phyloP scores from a whole-genome alignment of 2,888 invertebrate genomes.

The Nephrotoma guestfalica region DNA sequence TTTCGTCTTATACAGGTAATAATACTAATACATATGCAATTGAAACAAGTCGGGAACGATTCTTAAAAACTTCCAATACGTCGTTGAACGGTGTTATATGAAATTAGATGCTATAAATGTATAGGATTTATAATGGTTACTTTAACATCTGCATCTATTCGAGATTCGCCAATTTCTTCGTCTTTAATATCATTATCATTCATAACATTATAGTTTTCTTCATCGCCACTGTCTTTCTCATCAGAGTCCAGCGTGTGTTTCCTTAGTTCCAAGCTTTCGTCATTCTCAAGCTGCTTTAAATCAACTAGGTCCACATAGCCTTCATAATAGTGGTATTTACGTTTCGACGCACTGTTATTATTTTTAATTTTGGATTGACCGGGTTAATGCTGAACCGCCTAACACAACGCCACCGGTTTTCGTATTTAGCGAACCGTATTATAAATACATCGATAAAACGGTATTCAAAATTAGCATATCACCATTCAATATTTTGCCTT shows the following conservation, averaged over 20 bases:
- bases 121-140: conserved; percentile 17
- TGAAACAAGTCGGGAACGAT: no score
- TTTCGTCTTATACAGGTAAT: no score
- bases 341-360: not conserved
- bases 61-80: no score
- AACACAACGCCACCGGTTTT: no score
- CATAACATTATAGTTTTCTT: conserved; percentile 57
- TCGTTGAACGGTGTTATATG: conserved; percentile 90
- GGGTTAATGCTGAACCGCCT: no score
- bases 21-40: no score
- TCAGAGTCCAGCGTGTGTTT: conserved; percentile 87
- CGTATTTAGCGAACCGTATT: no score
- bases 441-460: no score
- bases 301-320: not conserved
- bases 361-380: no score
- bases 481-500: no score
- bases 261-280: conserved; percentile 24
- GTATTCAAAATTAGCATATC: no score
- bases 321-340: not conserved
- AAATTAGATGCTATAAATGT: conserved; percentile 30
- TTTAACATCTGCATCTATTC: conserved; percentile 41
- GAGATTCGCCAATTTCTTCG: conserved; percentile 42
- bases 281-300: not conserved
- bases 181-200: conserved; percentile 83
- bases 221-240: conserved; percentile 74